These are phyloP conservation scores for Enteromius viviparus DNA, from an alignment of 2,797 vertebrate genomes.

Conservation along the genomic window DNA sequence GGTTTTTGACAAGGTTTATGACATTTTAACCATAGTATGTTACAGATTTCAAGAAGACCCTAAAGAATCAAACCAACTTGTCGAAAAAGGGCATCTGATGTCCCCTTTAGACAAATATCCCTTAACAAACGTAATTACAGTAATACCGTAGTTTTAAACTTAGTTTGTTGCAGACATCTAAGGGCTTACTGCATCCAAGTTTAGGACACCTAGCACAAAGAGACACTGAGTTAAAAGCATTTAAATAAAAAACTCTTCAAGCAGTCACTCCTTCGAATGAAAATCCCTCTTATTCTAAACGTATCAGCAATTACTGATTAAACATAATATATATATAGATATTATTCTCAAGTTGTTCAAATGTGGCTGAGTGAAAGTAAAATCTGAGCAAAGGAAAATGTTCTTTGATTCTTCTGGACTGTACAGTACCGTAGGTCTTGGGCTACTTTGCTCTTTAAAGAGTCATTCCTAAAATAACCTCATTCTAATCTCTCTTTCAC, in stretches of 20 bases:
- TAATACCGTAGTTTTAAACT: background rate
- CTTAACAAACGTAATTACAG: background rate
- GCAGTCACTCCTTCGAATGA: background rate
- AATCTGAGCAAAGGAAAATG: background rate
- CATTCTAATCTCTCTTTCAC: constrained; percentile 56
- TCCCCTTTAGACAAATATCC: too few species aligned
- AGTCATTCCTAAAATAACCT: constrained; percentile 55
- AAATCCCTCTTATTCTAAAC: background rate
- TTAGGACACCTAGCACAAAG: background rate
- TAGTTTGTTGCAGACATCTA: background rate
- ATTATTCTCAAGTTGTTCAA: background rate
- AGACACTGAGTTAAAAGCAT: background rate
- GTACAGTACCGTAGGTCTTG: constrained; percentile 8
- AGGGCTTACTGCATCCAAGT: background rate
- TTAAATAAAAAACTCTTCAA: background rate
- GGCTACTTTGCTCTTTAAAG: constrained; percentile 42
- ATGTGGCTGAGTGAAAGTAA: background rate
- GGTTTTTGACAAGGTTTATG: too few species aligned
- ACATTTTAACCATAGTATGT: too few species aligned
- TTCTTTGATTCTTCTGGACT: constrained; percentile 5
- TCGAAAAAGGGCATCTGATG: too few species aligned
- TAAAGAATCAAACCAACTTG: too few species aligned
- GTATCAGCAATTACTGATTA: background rate
- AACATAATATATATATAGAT: background rate
- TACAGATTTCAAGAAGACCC: too few species aligned